Percentiles rank a stretch among this genome's conserved stretches.
phyloP scores from a whole-genome alignment of 2,797 vertebrate genomes.

The Sitta carolinensis region DNA sequence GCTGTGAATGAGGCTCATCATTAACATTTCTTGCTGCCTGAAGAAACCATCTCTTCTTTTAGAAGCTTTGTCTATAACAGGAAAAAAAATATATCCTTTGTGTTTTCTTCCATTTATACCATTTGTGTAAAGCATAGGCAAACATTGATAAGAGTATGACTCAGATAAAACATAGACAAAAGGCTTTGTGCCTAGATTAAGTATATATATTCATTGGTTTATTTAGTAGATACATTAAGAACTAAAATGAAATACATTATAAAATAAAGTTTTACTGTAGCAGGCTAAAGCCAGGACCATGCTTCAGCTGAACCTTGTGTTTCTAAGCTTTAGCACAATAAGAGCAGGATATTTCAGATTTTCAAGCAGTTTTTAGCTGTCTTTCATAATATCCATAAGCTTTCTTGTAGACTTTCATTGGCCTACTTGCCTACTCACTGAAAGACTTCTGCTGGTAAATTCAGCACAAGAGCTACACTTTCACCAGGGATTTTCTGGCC shows the following conservation, averaged over 20 bases:
- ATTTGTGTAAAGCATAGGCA: not conserved
- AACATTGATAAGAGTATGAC: not conserved
- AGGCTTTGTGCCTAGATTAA: not conserved
- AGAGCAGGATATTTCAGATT: not conserved
- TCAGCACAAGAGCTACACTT: not conserved
- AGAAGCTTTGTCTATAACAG: not conserved
- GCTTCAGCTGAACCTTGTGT: not conserved
- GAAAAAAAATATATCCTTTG: not conserved
- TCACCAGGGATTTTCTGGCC: not conserved
- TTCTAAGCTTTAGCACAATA: not conserved
- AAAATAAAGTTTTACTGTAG: not conserved
- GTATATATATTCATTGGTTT: not conserved
- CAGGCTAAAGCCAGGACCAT: not conserved
- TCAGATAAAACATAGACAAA: not conserved
- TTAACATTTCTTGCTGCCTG: not conserved
- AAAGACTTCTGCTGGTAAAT: not conserved
- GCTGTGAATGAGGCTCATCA: not conserved
- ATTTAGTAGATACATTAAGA: not conserved
- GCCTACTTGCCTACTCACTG: not conserved
- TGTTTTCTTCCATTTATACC: not conserved
- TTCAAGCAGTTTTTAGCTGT: not conserved
- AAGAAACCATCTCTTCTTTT: not conserved
- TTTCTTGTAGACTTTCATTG: not conserved
- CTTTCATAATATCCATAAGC: not conserved
- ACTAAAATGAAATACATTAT: not conserved